Evolutionary conservation across 1,140 invertebrate species (phyloP), one percentile per base, ranked within the genome.

Genomic region (Drosophila saltans): DNA sequence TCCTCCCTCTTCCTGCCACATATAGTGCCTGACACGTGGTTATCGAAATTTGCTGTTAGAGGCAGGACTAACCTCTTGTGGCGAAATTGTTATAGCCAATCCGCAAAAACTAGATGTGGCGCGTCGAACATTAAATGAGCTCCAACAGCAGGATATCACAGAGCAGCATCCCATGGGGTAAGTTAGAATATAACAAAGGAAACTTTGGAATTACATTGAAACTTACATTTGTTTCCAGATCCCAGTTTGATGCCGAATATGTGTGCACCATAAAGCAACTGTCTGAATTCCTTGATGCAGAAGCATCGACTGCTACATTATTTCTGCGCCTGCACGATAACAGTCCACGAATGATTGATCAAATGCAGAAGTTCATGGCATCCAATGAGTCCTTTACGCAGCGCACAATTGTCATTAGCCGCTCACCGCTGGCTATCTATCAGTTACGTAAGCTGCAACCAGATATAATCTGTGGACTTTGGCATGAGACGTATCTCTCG

Each of bases 161-260:
- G 86, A 91, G 57, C 76, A 84, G 16, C 91, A 92, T 89, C 92
- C 92, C 6, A 78, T 92, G 77, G 81, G 92, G 92, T 92, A 79
- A 74, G 33, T 6, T 10, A 1, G 11, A 0, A 43, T 11, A 52
- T 10, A 16, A 61, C 63, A 61, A 41, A 77, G 26, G 6, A 3
- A 36, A 36, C 33, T 26, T 30, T 16, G 21, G 57, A 48, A 24
- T 55, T 33, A 10, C 2, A 9, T 3, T 40, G 56, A 61, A 45
- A 45, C 6, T 30, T 21, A 39, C 33, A 43, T 69, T 57, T 62
- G 16, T 57, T 65, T 36, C 40, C 52, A 92, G 91, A 21, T 80
- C 81, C 5, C 86, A 92, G 45, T 92, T 81, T 48, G 86, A 91
- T 9, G 33, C 78, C 11, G 91, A 92, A 68, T 70, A 76, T n/a